Evolutionary conservation across 2,888 invertebrate species (phyloP), one percentile per base, ranked within the genome.

Genomic region (Oscheius onirici): DNA sequence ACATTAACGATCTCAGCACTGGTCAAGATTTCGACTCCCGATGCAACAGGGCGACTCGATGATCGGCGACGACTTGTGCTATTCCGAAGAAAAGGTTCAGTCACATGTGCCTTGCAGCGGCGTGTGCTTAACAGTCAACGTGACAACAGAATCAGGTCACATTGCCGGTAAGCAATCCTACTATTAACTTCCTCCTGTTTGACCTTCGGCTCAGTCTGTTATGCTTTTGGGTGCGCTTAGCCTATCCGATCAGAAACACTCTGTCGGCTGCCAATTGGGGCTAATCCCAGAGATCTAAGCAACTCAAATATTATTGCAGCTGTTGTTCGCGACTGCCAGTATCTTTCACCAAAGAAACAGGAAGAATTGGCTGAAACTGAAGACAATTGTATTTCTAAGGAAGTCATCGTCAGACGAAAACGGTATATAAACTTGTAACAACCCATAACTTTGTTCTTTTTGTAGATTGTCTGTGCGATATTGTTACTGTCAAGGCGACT

Each of bases 401-500:
- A 63, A 20, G 34, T 63, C 20, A 11, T 24, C 15, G 49, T 49
- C 49, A 46, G 34, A n/a, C 10, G 63, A 6, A 34, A 8, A 34
- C 34, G 34, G 34, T 63, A 34, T 44, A 46, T 17, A 11, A 22
- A 17, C 20, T 58, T 40, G 20, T 15, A 13, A 52, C 52, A 5
- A 17, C 3, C 52, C 24, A 13, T 34, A 13, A n/a, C n/a, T n/a
- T 34, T 11, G 57, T 17, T 24, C 11, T 3, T 22, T 55, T 34
- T n/a, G n/a, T 10, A 68, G 67, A 20, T 15, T 68, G 41, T 17
- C n/a, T 10, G 67, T 68, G 11, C 20, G 57, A 13, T 57, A 68
- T 20, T 68, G 67, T 41, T 68, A 68, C 44, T 68, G 67, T 24
- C 40, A 68, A 43, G 67, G 67, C 22, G 67, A 68, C 41, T 68